Conservation (phyloP, 2,888 invertebrate genomes). For the Orthosia gothica region DNA sequence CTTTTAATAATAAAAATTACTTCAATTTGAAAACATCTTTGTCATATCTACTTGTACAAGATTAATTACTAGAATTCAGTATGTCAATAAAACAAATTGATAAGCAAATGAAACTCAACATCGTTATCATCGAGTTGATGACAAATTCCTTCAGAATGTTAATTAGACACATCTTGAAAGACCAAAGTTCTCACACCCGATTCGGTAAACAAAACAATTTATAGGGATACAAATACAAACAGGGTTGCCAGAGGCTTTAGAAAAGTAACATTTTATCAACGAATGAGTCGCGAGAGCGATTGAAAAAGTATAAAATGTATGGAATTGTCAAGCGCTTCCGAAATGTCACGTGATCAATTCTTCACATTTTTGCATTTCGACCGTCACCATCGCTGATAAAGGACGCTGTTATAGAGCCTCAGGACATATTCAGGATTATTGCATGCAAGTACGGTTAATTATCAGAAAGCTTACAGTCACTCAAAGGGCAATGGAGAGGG, state of each 20-base stretch:
- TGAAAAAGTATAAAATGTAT: no score
- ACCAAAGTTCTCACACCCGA: constrained; percentile 22
- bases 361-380: no score
- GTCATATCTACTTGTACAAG: background rate
- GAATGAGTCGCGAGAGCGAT: no score
- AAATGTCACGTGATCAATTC: no score
- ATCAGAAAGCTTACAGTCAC: no score
- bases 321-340: no score
- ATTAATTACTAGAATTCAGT: background rate
- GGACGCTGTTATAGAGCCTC: no score
- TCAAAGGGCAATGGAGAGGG: no score
- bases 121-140: background rate
- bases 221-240: constrained; percentile 1
- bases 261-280: no score
- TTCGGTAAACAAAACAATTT: constrained; percentile 40
- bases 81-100: constrained; percentile 14
- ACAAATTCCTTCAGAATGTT: constrained; percentile 13
- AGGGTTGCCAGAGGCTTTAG: background rate
- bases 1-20: background rate
- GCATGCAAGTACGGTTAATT: no score
- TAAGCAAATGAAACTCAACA: constrained; percentile 2
- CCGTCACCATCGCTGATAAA: no score
- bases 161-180: constrained; percentile 25
- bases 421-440: no score
- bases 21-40: background rate